Evolutionary conservation across 2,797 vertebrate species (phyloP).

Genomic region (Lates japonicus): DNA sequence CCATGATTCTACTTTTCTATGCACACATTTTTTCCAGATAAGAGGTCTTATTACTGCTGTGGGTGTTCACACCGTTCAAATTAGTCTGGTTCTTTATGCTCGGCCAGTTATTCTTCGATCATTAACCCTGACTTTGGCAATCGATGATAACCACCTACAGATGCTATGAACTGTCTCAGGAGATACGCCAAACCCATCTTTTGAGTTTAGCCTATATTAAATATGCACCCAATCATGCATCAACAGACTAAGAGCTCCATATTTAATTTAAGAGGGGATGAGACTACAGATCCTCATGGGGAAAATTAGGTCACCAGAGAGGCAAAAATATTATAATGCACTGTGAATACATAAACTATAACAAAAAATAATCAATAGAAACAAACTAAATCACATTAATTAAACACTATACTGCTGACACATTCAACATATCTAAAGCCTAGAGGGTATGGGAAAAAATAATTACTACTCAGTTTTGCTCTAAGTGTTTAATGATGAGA

Average conservation of each 20-base stretch:
- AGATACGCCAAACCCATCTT: conserved; percentile 30
- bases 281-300: conserved; percentile 32
- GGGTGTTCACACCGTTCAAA: not conserved
- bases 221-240: conserved; percentile 32
- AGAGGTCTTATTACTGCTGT: conserved; percentile 16
- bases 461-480: conserved; percentile 15
- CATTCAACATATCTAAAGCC: conserved; percentile 19
- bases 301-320: conserved; percentile 47
- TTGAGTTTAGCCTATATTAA: conserved; percentile 34
- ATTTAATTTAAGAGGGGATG: conserved; percentile 29
- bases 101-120: not conserved
- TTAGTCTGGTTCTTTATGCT: conserved; percentile 9
- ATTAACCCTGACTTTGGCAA: conserved; percentile 16
- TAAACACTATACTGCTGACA: conserved; percentile 6
- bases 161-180: conserved; percentile 17
- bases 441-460: not conserved
- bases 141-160: conserved; percentile 14
- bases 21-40: not conserved
- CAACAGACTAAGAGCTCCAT: conserved; percentile 45
- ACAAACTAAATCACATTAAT: conserved; percentile 1
- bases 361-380: conserved; percentile 28
- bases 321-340: conserved; percentile 24
- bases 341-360: conserved; percentile 1
- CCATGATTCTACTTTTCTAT: conserved; percentile 44
- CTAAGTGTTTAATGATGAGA: conserved; percentile 30